Evolutionary conservation across 1,140 invertebrate genomes (phyloP), one percentile per base, ranked within the genome.

Genomic region (Grapholita molesta): DNA sequence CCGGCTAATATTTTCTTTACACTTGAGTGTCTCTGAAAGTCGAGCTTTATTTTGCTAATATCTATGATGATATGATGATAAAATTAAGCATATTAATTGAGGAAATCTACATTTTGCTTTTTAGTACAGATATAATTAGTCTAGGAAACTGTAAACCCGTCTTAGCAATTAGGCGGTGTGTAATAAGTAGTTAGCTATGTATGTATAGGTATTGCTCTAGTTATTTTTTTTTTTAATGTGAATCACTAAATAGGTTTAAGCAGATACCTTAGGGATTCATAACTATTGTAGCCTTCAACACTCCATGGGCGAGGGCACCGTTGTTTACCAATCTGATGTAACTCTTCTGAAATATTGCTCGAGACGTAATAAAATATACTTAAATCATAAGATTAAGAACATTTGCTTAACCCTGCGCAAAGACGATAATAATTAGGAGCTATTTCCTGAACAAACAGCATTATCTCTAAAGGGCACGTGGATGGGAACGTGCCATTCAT

Each of bases 381-480:
- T 48, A 48, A 48, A 48, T 38, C 24, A 6, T 3, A n/a, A 18
- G 24, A n/a, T 28, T 61, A 57, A 61, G 55, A n/a, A 61, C 24
- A 61, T 61, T 25, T 30, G 25, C 15, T 57, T 61, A 61, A 28
- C 55, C 55, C 55, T 61, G 25, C n/a, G 24, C 55, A 30, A 25
- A n/a, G 25, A 28, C 25, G 55, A 28, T 61, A 61, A 30, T 11
- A 61, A n/a, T n/a, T n/a, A n/a, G 6, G 24, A 61, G 30, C 24
- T 61, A 61, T 61, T 61, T 61, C 55, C 24, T 28, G 25, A 61
- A 61, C 25, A 61, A 61, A 61, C n/a, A 61, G 55, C n/a, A 8
- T 18, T 61, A 61, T 61, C 55, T 61, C 25, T 32, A 28, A 57
- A 57, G 55, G 55, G 55, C 55, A 61, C 32, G n/a, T 28, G 55